These are phyloP conservation scores for Clarias pachynema DNA, from an alignment of 2,797 vertebrate species.

Conservation along the genomic window DNA sequence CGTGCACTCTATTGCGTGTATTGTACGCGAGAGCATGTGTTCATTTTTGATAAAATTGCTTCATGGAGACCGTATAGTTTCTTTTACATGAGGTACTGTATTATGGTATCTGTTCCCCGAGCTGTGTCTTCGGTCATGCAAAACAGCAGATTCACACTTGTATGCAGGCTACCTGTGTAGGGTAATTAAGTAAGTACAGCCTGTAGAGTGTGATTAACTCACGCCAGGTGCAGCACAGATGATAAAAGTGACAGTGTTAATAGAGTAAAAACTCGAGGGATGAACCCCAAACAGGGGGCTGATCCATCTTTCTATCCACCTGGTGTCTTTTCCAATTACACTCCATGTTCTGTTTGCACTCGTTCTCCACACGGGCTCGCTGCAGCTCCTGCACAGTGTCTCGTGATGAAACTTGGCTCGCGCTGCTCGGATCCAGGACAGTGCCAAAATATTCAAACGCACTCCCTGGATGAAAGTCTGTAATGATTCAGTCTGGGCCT, in stretches of 20 bases:
- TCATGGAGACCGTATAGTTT: not conserved
- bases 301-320: conserved; percentile 80
- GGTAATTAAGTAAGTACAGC: conserved; percentile 70
- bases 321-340: conserved; percentile 79
- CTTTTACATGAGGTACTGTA: conserved; percentile 44
- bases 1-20: not conserved
- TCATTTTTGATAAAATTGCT: conserved; percentile 5
- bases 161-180: conserved; percentile 67
- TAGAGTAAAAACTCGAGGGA: conserved; percentile 75
- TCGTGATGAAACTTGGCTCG: conserved; percentile 5
- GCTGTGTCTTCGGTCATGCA: conserved; percentile 53
- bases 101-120: conserved; percentile 21
- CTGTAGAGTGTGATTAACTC: conserved; percentile 78
- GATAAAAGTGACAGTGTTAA: conserved; percentile 81
- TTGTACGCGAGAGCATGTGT: not conserved
- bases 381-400: conserved; percentile 21
- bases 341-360: conserved; percentile 66
- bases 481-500: conserved; percentile 14
- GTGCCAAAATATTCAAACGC: conserved; percentile 15
- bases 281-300: conserved; percentile 70
- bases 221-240: conserved; percentile 77
- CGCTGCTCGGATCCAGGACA: not conserved
- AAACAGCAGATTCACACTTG: conserved; percentile 62
- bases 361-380: conserved; percentile 53
- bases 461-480: not conserved